Evolutionary conservation across 2,888 invertebrate genomes (phyloP).

Genomic region (Noctua comes): DNA sequence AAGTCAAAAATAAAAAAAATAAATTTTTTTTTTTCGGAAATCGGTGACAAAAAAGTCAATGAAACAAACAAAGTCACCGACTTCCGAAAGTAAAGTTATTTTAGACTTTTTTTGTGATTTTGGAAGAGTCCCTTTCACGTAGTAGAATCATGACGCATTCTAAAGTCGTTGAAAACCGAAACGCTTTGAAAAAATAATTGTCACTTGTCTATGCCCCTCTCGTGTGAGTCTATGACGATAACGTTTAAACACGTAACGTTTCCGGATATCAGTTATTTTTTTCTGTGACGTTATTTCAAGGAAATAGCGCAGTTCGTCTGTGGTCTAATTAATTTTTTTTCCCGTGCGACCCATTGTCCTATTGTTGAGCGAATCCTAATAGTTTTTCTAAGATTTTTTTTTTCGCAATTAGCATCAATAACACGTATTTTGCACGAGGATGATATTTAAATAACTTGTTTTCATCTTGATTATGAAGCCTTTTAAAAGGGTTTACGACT

Average conservation of each 20-base stretch:
- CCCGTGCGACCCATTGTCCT: constrained; percentile 49
- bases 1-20: too few relatives aligned
- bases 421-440: not conserved
- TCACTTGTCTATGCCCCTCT: too few relatives aligned
- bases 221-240: not conserved
- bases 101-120: not conserved
- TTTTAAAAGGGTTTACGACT: too few relatives aligned
- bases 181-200: too few relatives aligned
- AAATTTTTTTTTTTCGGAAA: too few relatives aligned
- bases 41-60: too few relatives aligned
- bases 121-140: too few relatives aligned
- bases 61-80: too few relatives aligned
- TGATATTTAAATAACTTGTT: constrained; percentile 10
- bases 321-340: constrained; percentile 47
- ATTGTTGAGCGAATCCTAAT: constrained; percentile 39
- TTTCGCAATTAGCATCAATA: constrained; percentile 44
- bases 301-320: constrained; percentile 40
- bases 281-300: constrained; percentile 42
- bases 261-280: constrained; percentile 40
- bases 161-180: too few relatives aligned
- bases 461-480: too few relatives aligned
- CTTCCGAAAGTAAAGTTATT: too few relatives aligned
- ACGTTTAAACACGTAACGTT: not conserved
- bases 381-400: constrained; percentile 47
- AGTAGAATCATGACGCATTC: not conserved